Percentiles rank a stretch among this genome's conserved stretches.
These are phyloP conservation scores for Papilio polyxenes DNA, from an alignment of 1,140 invertebrate species.

Conservation along the genomic window DNA sequence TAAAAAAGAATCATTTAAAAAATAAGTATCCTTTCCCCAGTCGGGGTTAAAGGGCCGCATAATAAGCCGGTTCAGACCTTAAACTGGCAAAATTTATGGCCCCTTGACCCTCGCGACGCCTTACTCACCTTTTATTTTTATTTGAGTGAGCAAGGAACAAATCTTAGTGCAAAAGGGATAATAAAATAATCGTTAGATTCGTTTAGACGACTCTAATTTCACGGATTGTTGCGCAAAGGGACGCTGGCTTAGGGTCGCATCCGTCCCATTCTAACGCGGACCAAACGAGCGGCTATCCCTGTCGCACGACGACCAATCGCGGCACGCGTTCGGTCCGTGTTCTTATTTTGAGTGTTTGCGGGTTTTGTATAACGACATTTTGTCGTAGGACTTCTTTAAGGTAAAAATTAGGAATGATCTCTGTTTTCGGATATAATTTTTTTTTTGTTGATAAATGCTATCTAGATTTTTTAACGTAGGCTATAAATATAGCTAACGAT, in stretches of 20 bases:
- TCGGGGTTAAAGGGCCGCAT: slow-evolving; percentile 67
- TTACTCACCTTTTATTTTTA: slow-evolving; percentile 81
- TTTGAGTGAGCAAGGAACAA: slow-evolving; percentile 80
- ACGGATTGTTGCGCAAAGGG: slow-evolving; percentile 78
- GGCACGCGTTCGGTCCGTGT: slow-evolving; percentile 43
- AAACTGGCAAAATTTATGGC: slow-evolving; percentile 73
- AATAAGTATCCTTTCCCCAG: slow-evolving; percentile 41
- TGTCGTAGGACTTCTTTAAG: slow-evolving; percentile 39
- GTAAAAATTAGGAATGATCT: not conserved
- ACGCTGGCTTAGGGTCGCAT: slow-evolving; percentile 61
- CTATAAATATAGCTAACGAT: no score
- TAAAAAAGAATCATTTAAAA: slow-evolving; percentile 30
- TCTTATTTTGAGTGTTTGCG: slow-evolving; percentile 71
- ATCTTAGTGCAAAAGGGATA: slow-evolving; percentile 80
- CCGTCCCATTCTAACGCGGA: slow-evolving; percentile 50
- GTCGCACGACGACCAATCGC: slow-evolving; percentile 66
- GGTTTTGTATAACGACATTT: slow-evolving; percentile 55
- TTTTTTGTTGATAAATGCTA: not conserved
- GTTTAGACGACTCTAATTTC: slow-evolving; percentile 80
- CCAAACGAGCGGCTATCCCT: slow-evolving; percentile 37
- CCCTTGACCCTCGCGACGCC: slow-evolving; percentile 73
- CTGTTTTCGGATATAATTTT: not conserved
- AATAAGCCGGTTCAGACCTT: slow-evolving; percentile 71
- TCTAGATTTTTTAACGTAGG: no score
- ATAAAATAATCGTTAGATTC: slow-evolving; percentile 81